Evolutionary conservation across 2,888 invertebrate genomes (phyloP).

Genomic region (Stenchaetothrips biformis): DNA sequence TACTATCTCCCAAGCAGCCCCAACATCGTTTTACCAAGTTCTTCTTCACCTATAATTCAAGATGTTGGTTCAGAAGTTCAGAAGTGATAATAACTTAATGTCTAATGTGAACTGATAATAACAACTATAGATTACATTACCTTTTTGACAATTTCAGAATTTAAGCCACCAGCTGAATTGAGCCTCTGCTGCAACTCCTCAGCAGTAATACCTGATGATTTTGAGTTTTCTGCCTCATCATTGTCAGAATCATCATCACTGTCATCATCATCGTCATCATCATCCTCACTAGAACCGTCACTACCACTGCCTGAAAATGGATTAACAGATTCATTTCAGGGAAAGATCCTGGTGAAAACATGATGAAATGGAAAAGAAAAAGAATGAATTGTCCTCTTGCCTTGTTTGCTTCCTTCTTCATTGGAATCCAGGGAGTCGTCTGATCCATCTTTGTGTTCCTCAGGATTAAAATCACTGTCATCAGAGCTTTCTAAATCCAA

Average conservation of each 20-base stretch:
- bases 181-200: constrained; percentile 15
- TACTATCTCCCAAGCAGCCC: constrained; percentile 87
- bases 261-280: constrained; percentile 27
- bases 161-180: constrained; percentile 17
- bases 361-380: not conserved
- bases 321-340: not conserved
- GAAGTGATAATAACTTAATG: constrained; percentile 31
- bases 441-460: constrained; percentile 74
- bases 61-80: constrained; percentile 37
- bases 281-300: constrained; percentile 21
- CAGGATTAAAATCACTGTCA: constrained; percentile 90
- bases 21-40: constrained; percentile 65
- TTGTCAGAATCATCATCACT: constrained; percentile 36
- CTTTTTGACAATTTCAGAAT: constrained; percentile 16
- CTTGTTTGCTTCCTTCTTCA: constrained; percentile 49
- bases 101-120: not conserved
- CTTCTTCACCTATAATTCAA: constrained; percentile 57
- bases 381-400: constrained; percentile 27
- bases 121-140: not conserved
- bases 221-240: constrained; percentile 33
- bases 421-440: constrained; percentile 70
- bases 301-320: constrained; percentile 8
- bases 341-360: not conserved
- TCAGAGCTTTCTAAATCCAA: constrained; percentile 88
- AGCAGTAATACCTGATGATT: constrained; percentile 31